These are phyloP conservation scores for Remorina albescens DNA, from an alignment of 2,797 vertebrate species.

Conservation along the genomic window DNA sequence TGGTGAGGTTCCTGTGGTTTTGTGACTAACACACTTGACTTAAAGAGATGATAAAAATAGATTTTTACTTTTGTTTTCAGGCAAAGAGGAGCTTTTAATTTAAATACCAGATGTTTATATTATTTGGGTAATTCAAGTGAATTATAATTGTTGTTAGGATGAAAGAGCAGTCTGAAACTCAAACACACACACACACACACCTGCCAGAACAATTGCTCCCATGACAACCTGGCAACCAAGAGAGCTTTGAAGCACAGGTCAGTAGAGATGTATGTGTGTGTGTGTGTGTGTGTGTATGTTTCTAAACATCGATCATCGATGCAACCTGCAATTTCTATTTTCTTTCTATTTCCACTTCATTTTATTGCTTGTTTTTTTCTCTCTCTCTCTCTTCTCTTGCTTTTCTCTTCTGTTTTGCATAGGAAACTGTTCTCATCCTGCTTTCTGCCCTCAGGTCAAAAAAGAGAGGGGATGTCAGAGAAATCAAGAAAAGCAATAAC, in stretches of 20 bases:
- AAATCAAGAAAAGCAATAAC: conserved; percentile 48
- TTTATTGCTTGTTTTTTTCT: conserved; percentile 3
- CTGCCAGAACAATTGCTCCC: conserved; percentile 67
- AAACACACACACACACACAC: conserved; percentile 16
- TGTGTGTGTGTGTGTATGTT: conserved; percentile 26
- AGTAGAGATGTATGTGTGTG: conserved; percentile 19
- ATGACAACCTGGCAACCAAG: conserved; percentile 75
- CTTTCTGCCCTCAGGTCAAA: conserved; percentile 30
- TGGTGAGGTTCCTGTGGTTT: too few relatives aligned
- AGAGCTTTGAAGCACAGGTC: conserved; percentile 64
- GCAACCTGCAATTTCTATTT: conserved; percentile 20
- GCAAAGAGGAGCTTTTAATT: conserved; percentile 39
- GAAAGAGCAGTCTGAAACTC: conserved; percentile 23
- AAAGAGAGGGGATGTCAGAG: conserved; percentile 34
- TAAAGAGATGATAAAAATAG: conserved; percentile 1
- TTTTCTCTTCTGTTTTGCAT: conserved; percentile 45
- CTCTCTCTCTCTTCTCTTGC: not conserved
- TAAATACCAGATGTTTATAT: conserved; percentile 29
- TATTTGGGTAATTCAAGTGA: conserved; percentile 27
- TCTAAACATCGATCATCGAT: conserved; percentile 23
- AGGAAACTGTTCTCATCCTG: conserved; percentile 39
- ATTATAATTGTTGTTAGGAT: conserved; percentile 33
- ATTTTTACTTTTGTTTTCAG: not conserved
- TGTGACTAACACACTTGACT: too few relatives aligned
- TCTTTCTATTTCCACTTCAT: not conserved